phyloP scores from a whole-genome alignment of 2,888 invertebrate genomes.

The Macroteleia sp. region DNA sequence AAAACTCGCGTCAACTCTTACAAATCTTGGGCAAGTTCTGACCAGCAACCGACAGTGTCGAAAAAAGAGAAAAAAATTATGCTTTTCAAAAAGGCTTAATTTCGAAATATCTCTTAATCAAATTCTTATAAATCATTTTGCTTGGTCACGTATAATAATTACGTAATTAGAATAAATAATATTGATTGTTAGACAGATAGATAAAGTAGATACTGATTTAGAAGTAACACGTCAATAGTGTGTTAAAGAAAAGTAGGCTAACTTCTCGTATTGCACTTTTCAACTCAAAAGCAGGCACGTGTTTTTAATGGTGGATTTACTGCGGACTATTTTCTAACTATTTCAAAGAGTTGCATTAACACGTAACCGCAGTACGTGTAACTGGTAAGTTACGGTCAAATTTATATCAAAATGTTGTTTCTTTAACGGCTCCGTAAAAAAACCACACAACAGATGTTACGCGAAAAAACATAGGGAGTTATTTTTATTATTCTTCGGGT shows the following conservation, averaged over 20 bases:
- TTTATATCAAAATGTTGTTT: slow-evolving; percentile 41
- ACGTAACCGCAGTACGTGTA: slow-evolving; percentile 45
- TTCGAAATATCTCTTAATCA: neutral
- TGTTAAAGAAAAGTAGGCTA: slow-evolving; percentile 23
- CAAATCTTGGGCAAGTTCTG: slow-evolving; percentile 29
- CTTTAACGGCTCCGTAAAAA: slow-evolving; percentile 31
- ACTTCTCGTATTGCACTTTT: slow-evolving; percentile 15
- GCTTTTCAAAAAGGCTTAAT: neutral
- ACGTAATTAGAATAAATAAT: no score
- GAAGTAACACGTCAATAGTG: slow-evolving; percentile 4
- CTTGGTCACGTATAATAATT: no score
- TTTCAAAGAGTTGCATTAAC: slow-evolving; percentile 50
- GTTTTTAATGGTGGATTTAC: slow-evolving; percentile 46
- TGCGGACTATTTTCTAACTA: slow-evolving; percentile 45
- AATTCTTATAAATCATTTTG: no score
- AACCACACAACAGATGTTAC: slow-evolving; percentile 44
- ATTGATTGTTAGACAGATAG: no score
- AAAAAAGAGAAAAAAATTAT: slow-evolving; percentile 3
- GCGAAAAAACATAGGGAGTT: slow-evolving; percentile 28
- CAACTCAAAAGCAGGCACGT: slow-evolving; percentile 33
- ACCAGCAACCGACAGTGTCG: neutral
- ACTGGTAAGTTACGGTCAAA: slow-evolving; percentile 33
- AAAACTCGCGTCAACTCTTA: slow-evolving; percentile 35
- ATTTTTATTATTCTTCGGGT: slow-evolving; percentile 39
- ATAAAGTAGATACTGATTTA: slow-evolving; percentile 39